Conservation (phyloP, 2,888 invertebrate genomes). For the Coecobrya sp. region DNA sequence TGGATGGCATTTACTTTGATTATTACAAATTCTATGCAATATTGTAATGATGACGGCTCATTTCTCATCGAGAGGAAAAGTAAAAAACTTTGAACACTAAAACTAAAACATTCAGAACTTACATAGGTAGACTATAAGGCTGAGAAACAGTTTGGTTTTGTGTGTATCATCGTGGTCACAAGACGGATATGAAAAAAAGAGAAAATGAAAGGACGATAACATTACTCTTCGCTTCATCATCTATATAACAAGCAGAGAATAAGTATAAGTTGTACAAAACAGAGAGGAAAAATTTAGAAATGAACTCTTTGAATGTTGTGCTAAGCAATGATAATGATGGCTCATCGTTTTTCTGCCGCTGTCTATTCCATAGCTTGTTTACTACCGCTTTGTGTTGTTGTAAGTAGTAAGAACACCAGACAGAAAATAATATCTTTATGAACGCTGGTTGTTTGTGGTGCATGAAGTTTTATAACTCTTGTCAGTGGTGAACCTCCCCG, state of each 20-base stretch:
- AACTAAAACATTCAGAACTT: neutral
- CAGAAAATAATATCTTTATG: neutral
- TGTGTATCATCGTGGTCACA: neutral
- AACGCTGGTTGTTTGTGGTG: neutral
- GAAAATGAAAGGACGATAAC: slow-evolving; percentile 16
- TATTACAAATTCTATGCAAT: slow-evolving; percentile 45
- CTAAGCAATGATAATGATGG: slow-evolving; percentile 54
- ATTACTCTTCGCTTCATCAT: neutral
- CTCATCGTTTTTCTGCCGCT: slow-evolving; percentile 4
- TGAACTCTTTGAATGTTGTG: slow-evolving; percentile 53
- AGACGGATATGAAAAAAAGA: slow-evolving; percentile 43
- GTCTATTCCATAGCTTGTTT: neutral
- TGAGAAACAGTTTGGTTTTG: neutral
- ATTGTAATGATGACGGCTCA: slow-evolving; percentile 64
- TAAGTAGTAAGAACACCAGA: neutral
- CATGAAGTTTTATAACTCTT: slow-evolving; percentile 3
- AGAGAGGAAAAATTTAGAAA: slow-evolving; percentile 57
- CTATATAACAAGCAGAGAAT: neutral
- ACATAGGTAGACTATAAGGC: neutral
- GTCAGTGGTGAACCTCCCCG: slow-evolving; percentile 43
- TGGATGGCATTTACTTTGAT: slow-evolving; percentile 36
- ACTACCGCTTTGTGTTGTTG: neutral
- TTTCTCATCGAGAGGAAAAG: slow-evolving; percentile 75
- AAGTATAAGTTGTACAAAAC: neutral
- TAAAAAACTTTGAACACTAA: neutral